Evolutionary conservation across 2,888 invertebrate genomes (phyloP).

Genomic region (Acleris laterana): DNA sequence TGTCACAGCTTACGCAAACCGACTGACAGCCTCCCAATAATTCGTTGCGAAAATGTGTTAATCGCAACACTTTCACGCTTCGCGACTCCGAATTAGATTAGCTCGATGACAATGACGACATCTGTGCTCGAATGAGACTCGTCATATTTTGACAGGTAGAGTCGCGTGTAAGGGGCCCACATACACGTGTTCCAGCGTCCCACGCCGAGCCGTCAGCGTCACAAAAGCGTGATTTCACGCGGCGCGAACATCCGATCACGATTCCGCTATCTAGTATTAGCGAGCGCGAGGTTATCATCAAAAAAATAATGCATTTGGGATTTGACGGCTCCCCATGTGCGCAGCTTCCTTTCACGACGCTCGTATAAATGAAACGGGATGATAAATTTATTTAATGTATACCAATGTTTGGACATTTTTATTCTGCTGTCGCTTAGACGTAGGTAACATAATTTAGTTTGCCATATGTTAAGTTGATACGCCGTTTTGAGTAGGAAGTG

Average conservation of each 20-base stretch:
- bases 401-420: slow-evolving; percentile 85
- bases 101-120: slow-evolving; percentile 77
- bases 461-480: slow-evolving; percentile 80
- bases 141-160: slow-evolving; percentile 84
- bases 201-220: slow-evolving; percentile 59
- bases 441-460: slow-evolving; percentile 83
- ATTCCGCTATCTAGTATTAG: slow-evolving; percentile 81
- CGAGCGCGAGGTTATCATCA: slow-evolving; percentile 76
- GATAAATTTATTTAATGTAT: slow-evolving; percentile 84
- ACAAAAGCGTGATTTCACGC: slow-evolving; percentile 83
- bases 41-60: slow-evolving; percentile 83
- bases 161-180: slow-evolving; percentile 73
- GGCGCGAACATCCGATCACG: slow-evolving; percentile 82
- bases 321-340: slow-evolving; percentile 81
- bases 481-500: slow-evolving; percentile 77
- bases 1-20: slow-evolving; percentile 83
- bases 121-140: slow-evolving; percentile 77
- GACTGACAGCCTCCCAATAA: slow-evolving; percentile 81
- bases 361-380: slow-evolving; percentile 77
- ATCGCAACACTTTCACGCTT: slow-evolving; percentile 81
- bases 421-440: slow-evolving; percentile 81
- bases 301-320: slow-evolving; percentile 83
- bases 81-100: slow-evolving; percentile 80
- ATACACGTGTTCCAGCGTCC: slow-evolving; percentile 77
- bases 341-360: slow-evolving; percentile 79